A percentile compares a stretch with the other conserved stretches of the same genome.
Conservation (phyloP, 2,888 invertebrate genomes). For the Oscheius sp. region DNA sequence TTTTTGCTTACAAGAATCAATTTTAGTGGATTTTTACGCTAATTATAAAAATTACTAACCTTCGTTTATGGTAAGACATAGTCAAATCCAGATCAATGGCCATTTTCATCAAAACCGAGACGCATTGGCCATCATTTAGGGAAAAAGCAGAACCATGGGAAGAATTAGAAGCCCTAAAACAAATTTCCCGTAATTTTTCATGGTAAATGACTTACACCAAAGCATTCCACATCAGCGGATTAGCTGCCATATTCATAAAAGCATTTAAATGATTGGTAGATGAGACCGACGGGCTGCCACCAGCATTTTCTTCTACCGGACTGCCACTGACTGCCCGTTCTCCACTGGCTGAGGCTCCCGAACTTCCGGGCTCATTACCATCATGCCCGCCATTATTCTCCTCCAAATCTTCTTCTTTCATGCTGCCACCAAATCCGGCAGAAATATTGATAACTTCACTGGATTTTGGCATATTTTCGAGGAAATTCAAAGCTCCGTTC, state of each 20-base stretch:
- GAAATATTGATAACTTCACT: conserved; percentile 62
- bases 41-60: conserved; percentile 19
- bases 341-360: conserved; percentile 32
- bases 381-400: conserved; percentile 44
- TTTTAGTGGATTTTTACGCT: too few species aligned
- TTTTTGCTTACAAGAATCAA: too few species aligned
- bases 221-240: conserved; percentile 51
- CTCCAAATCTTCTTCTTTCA: conserved; percentile 45
- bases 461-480: conserved; percentile 59
- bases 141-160: conserved; percentile 47
- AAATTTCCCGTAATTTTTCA: neutral
- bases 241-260: conserved; percentile 49
- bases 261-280: conserved; percentile 49
- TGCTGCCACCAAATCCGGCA: conserved; percentile 41
- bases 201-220: conserved; percentile 42
- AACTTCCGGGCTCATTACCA: conserved; percentile 38
- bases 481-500: conserved; percentile 48
- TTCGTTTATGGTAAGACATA: conserved; percentile 60
- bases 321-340: conserved; percentile 33
- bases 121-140: conserved; percentile 56
- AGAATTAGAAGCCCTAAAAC: conserved; percentile 14
- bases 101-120: conserved; percentile 61
- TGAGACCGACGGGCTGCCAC: conserved; percentile 35
- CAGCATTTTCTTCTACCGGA: conserved; percentile 34
- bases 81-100: conserved; percentile 66